Conservation (phyloP, 2,888 invertebrate species). For the Latheticus oryzae region DNA sequence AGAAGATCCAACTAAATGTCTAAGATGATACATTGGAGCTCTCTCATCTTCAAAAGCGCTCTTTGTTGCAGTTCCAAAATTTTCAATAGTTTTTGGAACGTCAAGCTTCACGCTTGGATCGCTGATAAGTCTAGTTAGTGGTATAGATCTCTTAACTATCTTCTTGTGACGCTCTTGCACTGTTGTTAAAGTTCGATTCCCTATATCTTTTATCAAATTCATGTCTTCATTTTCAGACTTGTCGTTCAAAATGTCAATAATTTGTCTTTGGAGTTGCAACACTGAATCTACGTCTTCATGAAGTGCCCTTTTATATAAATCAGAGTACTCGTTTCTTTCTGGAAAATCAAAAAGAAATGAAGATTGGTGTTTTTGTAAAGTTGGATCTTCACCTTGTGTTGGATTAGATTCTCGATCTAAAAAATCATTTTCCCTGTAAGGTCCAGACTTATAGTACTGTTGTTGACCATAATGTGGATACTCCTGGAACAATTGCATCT, state of each 20-base stretch:
- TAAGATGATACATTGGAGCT: constrained; percentile 61
- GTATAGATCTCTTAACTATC: constrained; percentile 32
- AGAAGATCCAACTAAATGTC: constrained; percentile 59
- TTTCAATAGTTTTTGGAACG: constrained; percentile 62
- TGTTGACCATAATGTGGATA: constrained; percentile 6
- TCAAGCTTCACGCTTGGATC: constrained; percentile 61
- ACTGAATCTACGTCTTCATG: constrained; percentile 38
- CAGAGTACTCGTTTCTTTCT: no score
- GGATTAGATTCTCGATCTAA: neutral
- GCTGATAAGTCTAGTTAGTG: constrained; percentile 47
- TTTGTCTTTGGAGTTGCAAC: constrained; percentile 39
- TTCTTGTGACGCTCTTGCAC: constrained; percentile 39
- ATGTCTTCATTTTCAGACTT: constrained; percentile 36
- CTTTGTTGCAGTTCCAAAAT: constrained; percentile 58
- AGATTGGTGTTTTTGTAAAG: neutral
- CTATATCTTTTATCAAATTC: constrained; percentile 45
- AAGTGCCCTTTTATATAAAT: constrained; percentile 32
- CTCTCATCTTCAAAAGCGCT: constrained; percentile 60
- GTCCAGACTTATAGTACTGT: constrained; percentile 37
- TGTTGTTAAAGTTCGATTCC: constrained; percentile 45
- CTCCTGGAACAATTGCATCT: neutral
- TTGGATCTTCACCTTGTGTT: constrained; percentile 7
- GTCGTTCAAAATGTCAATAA: constrained; percentile 37
- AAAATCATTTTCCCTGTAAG: constrained; percentile 36
- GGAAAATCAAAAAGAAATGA: constrained; percentile 7